Percentiles rank a stretch among this genome's conserved stretches.
phyloP scores from a whole-genome alignment of 1,140 invertebrate species.

The Campodea augens region DNA sequence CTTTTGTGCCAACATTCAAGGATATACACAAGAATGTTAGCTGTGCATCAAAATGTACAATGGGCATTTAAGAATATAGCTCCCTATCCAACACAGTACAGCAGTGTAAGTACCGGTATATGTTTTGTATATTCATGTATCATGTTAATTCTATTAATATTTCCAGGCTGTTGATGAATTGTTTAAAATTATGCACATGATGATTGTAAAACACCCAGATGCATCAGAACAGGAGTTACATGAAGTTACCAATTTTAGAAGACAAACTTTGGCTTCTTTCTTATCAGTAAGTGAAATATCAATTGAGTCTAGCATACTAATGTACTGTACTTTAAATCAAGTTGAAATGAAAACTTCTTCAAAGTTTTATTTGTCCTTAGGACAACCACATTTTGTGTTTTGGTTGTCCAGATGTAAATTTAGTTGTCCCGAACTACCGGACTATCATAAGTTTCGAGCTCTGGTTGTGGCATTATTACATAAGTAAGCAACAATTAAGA shows the following conservation, averaged over 20 bases:
- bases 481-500: no score
- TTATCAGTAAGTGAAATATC: slow-evolving; percentile 39
- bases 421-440: no score
- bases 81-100: slow-evolving; percentile 80
- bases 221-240: slow-evolving; percentile 54
- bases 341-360: no score
- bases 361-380: no score
- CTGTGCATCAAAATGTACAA: slow-evolving; percentile 81
- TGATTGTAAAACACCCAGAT: slow-evolving; percentile 53
- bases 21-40: slow-evolving; percentile 61
- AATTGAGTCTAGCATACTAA: no score
- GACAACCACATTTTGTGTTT: no score
- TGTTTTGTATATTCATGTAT: neutral
- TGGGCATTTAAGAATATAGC: slow-evolving; percentile 95
- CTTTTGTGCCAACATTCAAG: slow-evolving; percentile 74
- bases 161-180: slow-evolving; percentile 69
- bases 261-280: slow-evolving; percentile 64
- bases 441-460: no score
- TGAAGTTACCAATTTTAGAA: slow-evolving; percentile 61
- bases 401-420: no score
- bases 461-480: no score
- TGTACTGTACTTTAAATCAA: no score
- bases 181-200: slow-evolving; percentile 69
- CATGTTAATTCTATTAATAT: neutral
- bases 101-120: slow-evolving; percentile 32